Base-by-base conservation (phyloP, 2,797 vertebrate genomes). In the Lateolabrax maculatus region DNA sequence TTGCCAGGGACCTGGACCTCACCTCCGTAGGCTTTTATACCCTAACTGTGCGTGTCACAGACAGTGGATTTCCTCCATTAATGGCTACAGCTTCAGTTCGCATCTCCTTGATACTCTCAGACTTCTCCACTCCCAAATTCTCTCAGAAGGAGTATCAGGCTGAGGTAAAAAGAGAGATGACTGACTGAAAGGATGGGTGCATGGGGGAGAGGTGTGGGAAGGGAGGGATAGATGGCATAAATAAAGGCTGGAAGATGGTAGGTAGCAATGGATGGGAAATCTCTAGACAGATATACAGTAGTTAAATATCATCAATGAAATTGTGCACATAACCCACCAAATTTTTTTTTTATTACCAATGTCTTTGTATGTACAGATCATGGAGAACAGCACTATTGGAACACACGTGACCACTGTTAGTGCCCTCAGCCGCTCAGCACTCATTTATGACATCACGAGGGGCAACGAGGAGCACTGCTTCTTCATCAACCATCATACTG, bases 71-170 rank as follows among this genome's bases (percentile, higher is more conserved):
- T 43, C 97, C 97, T 81, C 94, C 97, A 0, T 92, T 98, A 95
- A 97, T 96, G 79, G 96, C 97, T 87, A 94, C 97, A 25, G 93
- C 97, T 12, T 94, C 96, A 12, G 97, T 95, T 52, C 96, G 90
- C 60, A 92, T 99, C 83, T 83, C 95, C 56, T 92, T 99, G 80
- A 97, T 96, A 0, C 85, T 99, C 66, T 98, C 98, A 0, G 96
- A 98, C 81, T 96, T 97, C 6, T 98, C 98, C 83, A 91, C 92
- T 37, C 98, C 98, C 10, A 97, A 96, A 91, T 99, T 99, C 89
- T 92, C 95, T 46, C 95, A 95, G 70, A 96, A 92, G 81, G 97
- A 99, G 58, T 99, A 98, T 82, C 97, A 97, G 61, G 77, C 96
- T 46, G 98, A 99, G 94, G 94, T 95, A 86, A 91, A 71, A 67